Percentiles rank a stretch among this genome's conserved stretches.
These are phyloP conservation scores for Scolanthus callimorphus DNA, from an alignment of 92 coral and sea anemone species.

Conservation along the genomic window DNA sequence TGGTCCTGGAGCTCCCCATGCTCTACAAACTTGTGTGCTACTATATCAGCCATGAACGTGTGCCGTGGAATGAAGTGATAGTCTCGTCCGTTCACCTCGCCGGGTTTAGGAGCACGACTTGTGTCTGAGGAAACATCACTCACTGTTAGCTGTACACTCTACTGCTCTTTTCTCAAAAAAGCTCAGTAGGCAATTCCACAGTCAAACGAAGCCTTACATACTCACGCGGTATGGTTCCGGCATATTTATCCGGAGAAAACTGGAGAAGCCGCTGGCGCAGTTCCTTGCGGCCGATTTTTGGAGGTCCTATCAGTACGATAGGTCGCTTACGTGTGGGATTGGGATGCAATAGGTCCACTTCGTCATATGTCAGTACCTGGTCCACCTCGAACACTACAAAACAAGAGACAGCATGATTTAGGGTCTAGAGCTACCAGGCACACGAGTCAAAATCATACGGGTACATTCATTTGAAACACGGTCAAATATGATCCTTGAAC, in stretches of 20 bases:
- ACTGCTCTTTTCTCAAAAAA: no score
- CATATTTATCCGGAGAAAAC: conserved; percentile 80
- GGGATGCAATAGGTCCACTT: conserved; percentile 80
- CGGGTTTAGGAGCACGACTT: conserved; percentile 72
- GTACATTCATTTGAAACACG: no score
- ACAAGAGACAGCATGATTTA: background rate
- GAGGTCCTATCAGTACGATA: conserved; percentile 88
- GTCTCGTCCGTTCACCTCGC: conserved; percentile 72
- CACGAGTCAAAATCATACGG: no score
- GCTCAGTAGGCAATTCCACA: no score
- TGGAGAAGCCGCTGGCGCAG: conserved; percentile 81
- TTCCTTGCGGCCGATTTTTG: conserved; percentile 87
- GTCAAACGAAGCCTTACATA: no score
- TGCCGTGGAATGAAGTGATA: conserved; percentile 72
- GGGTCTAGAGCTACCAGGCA: no score
- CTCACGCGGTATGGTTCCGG: conserved; percentile 96
- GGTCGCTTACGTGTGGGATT: conserved; percentile 80
- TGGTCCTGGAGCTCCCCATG: conserved; percentile 88
- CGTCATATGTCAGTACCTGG: conserved; percentile 89
- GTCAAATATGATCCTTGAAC: no score
- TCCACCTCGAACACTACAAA: conserved; percentile 69
- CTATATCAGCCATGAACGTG: conserved; percentile 82
- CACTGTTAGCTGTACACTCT: no score
- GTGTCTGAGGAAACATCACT: conserved; percentile 79
- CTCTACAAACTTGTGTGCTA: conserved; percentile 85